Conservation (phyloP, 2,888 invertebrate genomes). For the Macaria notata region DNA sequence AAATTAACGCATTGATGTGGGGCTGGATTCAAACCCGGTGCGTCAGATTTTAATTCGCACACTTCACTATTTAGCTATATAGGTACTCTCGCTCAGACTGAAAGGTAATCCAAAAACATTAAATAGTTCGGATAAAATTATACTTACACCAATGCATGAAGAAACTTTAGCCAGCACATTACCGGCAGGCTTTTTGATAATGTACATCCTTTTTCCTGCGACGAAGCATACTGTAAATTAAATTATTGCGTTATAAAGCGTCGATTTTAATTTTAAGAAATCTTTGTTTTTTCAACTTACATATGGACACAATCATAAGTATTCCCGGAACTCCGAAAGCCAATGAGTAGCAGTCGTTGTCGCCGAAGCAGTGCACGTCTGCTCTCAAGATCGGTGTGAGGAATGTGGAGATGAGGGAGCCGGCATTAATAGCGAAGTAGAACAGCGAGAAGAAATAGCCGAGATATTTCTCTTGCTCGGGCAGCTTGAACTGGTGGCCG, state of each 20-base stretch:
- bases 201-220: slow-evolving; percentile 89
- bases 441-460: slow-evolving; percentile 96
- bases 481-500: slow-evolving; percentile 94
- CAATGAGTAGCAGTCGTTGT: slow-evolving; percentile 89
- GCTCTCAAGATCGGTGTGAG: slow-evolving; percentile 93
- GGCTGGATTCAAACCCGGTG: too few species aligned
- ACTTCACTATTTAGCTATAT: too few species aligned
- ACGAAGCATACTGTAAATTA: slow-evolving; percentile 88
- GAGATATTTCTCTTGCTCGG: slow-evolving; percentile 89
- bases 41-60: too few species aligned
- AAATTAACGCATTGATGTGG: too few species aligned
- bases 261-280: too few species aligned
- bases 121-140: background rate
- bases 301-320: slow-evolving; percentile 91
- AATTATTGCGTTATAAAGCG: background rate
- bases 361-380: slow-evolving; percentile 89
- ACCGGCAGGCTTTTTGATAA: slow-evolving; percentile 89
- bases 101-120: too few species aligned
- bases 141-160: slow-evolving; percentile 89
- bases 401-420: slow-evolving; percentile 93
- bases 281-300: slow-evolving; percentile 73
- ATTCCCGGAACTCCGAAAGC: slow-evolving; percentile 95
- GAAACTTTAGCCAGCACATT: slow-evolving; percentile 91
- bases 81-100: too few species aligned
- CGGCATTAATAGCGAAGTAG: slow-evolving; percentile 96